phyloP scores from a whole-genome alignment of 2,797 vertebrate genomes.

The Pelobates cultripes region DNA sequence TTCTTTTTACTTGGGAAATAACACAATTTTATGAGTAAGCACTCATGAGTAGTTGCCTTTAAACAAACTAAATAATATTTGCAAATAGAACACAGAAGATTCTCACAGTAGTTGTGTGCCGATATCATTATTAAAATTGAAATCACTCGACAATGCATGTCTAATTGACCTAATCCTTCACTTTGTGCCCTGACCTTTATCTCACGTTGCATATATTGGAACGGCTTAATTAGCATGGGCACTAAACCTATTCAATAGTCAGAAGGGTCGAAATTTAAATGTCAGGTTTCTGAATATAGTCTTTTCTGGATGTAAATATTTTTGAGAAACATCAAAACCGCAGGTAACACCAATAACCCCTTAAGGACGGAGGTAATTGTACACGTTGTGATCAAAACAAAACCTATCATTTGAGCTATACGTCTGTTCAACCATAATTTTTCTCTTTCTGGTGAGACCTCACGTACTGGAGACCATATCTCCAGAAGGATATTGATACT shows the following conservation, averaged over 20 bases:
- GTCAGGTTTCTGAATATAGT: background rate
- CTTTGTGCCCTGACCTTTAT: background rate
- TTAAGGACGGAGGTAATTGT: too few relatives aligned
- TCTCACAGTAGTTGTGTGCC: background rate
- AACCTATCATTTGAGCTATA: too few relatives aligned
- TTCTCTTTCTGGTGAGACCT: too few relatives aligned
- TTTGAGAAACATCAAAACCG: background rate
- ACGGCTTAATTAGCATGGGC: background rate
- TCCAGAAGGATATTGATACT: too few relatives aligned
- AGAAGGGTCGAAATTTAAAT: background rate
- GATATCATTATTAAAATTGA: background rate
- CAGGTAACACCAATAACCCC: background rate
- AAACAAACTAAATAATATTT: background rate
- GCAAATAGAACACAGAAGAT: background rate
- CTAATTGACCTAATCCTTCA: background rate
- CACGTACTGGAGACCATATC: too few relatives aligned
- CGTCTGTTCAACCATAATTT: too few relatives aligned
- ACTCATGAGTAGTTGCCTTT: too few relatives aligned
- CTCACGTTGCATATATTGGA: background rate
- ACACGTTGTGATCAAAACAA: too few relatives aligned
- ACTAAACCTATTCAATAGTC: background rate
- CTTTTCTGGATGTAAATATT: background rate
- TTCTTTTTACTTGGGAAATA: too few relatives aligned
- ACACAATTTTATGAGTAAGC: too few relatives aligned
- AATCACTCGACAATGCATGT: background rate